A percentile compares a stretch with the other conserved stretches of the same genome.
Evolutionary conservation across 2,888 invertebrate genomes (phyloP).

Genomic region (Melieria crassipennis): DNA sequence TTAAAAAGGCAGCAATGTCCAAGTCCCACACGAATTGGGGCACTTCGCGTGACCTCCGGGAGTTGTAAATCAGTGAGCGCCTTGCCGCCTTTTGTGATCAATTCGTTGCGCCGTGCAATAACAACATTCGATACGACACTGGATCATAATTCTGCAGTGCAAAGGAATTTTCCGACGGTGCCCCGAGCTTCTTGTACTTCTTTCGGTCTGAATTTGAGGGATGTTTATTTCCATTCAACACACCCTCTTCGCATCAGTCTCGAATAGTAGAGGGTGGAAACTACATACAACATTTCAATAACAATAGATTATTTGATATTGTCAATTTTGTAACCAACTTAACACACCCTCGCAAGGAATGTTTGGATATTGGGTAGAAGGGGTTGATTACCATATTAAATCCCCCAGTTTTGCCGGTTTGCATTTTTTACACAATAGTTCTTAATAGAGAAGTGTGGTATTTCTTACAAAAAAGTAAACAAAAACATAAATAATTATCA

Average conservation of each 20-base stretch:
- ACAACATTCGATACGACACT: too few relatives aligned
- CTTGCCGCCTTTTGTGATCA: too few relatives aligned
- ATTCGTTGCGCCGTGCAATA: too few relatives aligned
- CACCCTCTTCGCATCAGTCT: neutral
- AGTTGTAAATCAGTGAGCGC: too few relatives aligned
- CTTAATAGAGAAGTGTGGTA: too few relatives aligned
- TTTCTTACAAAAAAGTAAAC: too few relatives aligned
- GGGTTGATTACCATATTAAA: conserved; percentile 1
- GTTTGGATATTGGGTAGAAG: neutral
- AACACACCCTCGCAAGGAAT: conserved; percentile 2
- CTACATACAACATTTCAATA: neutral
- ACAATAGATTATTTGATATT: conserved; percentile 1
- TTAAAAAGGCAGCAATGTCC: too few relatives aligned
- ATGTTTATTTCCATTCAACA: neutral
- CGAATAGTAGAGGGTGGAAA: neutral
- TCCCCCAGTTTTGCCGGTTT: neutral
- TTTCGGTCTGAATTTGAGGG: neutral
- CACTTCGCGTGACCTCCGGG: too few relatives aligned
- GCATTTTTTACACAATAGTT: too few relatives aligned
- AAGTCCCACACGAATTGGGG: too few relatives aligned
- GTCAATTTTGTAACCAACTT: neutral
- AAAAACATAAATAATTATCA: too few relatives aligned
- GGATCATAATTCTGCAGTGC: neutral
- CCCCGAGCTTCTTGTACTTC: neutral
- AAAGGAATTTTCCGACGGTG: neutral